Evolutionary conservation across 2,797 vertebrate genomes (phyloP), one percentile per base, ranked within the genome.

Genomic region (Xerus rutilus): DNA sequence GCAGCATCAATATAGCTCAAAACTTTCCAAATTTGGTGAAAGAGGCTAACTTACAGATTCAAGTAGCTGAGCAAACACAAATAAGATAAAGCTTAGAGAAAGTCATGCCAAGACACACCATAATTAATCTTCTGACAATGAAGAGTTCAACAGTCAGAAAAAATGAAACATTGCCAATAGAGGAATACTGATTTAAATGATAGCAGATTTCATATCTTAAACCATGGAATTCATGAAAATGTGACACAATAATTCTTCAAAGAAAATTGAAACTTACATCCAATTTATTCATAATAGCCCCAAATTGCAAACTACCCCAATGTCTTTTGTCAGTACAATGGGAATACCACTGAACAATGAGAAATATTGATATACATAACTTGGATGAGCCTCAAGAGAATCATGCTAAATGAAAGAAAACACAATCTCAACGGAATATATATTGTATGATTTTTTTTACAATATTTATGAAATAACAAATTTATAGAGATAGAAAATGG

Each of bases 391-490:
- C 30, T 72, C n/a, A 45, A 54, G 15, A 72, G n/a, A 76, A 59
- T 6, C 96, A 74, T 88, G 11, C 5, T 69, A 43, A 87, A 70
- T 77, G 25, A 70, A 49, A 45, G 39, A 52, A 73, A 83, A n/a
- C 3, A 39, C 11, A 87, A 57, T 52, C 13, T 25, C n/a, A 57
- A 11, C 45, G 47, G 14, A 91, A 21, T 69, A 28, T 2, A 69
- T 28, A 47, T 8, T 32, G 9, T 67, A 23, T 74, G n/a, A 43
- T 83, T 83, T 12, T n/a, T 43, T 78, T 69, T 76, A 62, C 47
- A 73, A 81, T 14, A n/a, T 88, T 88, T 95, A n/a, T 59, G 15
- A 87, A 69, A 69, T 86, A 91, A 82, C 12, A 73, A 49, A 91
- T 87, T 76, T 59, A 43, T 13, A 74, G 43, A 76, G 14, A 67